Base-by-base conservation (phyloP, 2,888 invertebrate genomes). In the Athrips mouffetella region DNA sequence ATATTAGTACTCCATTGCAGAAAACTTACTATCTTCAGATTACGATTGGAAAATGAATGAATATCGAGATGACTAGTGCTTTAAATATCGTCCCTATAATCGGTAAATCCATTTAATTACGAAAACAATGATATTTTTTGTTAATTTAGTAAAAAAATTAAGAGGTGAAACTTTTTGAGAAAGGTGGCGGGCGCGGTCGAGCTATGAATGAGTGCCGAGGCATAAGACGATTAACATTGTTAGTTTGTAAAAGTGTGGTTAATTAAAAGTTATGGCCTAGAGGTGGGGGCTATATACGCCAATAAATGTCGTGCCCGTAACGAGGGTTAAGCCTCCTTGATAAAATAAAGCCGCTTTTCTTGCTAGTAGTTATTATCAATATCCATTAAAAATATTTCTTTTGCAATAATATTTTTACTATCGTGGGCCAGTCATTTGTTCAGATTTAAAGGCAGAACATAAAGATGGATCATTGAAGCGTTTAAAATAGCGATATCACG, bases 211-310 rank as follows among this genome's bases (percentile, higher is more conserved):
- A 65, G 59, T 63, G 58, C 60, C 62, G 53, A 60, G 58, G 59
- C 57, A 60, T 70, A 70, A 73, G 69, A 68, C 65, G 67, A 70
- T 76, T 73, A 71, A 66, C 65, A 66, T 65, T 67, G 68, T 71
- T 70, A 73, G 70, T 74, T 72, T 67, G 61, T 67, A 68, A 70
- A 75, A 73, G 65, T 71, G 76, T 53, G 74, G 75, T 77, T 76
- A 78, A 77, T 77, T 80, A 80, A 80, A 81, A 79, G 75, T 78
- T 76, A 67, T 55, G 55, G 57, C 54, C 51, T 47, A 62, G 58
- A 59, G 59, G 59, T 53, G 60, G 54, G 63, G 51, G 55, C 59
- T 64, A 67, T 65, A 67, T 52, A 55, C 52, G 49, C 50, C 53
- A 57, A 53, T 60, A 54, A 50, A 55, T 57, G 51, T 55, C 57